Percentiles rank a stretch among this genome's conserved stretches.
Evolutionary conservation across 2,113 vertebrate species (phyloP).

Genomic region (Pluvialis apricaria): DNA sequence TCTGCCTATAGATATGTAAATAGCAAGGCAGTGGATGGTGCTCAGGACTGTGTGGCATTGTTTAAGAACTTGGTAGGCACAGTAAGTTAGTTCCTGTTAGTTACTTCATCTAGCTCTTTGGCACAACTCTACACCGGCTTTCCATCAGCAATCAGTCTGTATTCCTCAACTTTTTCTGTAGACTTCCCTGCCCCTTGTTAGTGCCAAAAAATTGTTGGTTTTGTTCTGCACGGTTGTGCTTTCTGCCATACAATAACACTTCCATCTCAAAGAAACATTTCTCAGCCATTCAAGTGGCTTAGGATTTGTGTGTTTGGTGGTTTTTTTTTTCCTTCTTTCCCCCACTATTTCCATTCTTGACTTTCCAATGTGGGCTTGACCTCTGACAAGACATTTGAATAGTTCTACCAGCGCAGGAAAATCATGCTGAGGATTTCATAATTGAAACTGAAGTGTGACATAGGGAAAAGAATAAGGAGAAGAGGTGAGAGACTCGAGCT

Average conservation of each 20-base stretch:
- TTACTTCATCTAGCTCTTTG: background rate
- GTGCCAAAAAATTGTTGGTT: background rate
- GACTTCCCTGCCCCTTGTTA: background rate
- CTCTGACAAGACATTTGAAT: constrained; percentile 8
- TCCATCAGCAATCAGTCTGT: background rate
- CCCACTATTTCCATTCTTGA: background rate
- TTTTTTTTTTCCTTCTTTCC: background rate
- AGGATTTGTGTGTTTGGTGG: background rate
- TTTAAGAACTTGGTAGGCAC: background rate
- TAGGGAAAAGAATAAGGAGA: background rate
- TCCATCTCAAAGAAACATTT: background rate
- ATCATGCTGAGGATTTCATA: background rate
- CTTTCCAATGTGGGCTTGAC: background rate
- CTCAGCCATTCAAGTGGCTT: background rate
- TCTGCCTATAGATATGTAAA: background rate
- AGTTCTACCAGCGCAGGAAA: background rate
- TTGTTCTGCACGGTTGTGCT: background rate
- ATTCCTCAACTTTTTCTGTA: background rate
- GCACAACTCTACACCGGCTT: background rate
- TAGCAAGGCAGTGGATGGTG: background rate
- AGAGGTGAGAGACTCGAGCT: background rate
- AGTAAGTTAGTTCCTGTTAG: background rate
- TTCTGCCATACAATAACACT: background rate
- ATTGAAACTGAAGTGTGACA: background rate
- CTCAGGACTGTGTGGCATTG: background rate